phyloP scores from a whole-genome alignment of 2,888 invertebrate genomes.

The Subacronicta megacephala region DNA sequence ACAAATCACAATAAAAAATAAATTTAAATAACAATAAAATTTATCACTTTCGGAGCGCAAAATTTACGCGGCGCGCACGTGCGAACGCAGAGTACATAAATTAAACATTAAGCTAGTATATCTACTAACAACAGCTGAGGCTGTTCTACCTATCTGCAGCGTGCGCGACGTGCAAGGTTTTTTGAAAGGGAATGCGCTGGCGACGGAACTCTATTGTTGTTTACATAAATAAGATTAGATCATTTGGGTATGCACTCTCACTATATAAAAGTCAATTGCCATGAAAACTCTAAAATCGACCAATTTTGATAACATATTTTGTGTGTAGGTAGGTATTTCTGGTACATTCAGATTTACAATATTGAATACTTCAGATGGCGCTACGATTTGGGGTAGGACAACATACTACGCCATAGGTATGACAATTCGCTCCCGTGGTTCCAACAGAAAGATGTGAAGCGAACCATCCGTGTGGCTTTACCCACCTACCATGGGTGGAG shows the following conservation, averaged over 20 bases:
- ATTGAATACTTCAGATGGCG: too few relatives aligned
- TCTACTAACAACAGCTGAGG: slow-evolving; percentile 28
- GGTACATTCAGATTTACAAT: too few relatives aligned
- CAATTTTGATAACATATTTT: background rate
- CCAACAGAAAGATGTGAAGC: too few relatives aligned
- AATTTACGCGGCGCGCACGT: slow-evolving; percentile 46
- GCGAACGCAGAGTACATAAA: slow-evolving; percentile 55
- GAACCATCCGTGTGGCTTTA: too few relatives aligned
- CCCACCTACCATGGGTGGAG: too few relatives aligned
- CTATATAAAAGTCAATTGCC: too few relatives aligned
- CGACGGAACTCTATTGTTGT: slow-evolving; percentile 17
- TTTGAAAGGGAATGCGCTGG: slow-evolving; percentile 47
- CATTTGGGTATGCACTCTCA: background rate
- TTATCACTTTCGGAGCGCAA: slow-evolving; percentile 31
- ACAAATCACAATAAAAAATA: slow-evolving; percentile 12
- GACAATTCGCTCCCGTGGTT: too few relatives aligned
- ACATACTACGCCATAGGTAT: too few relatives aligned
- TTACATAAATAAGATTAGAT: slow-evolving; percentile 7
- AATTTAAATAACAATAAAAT: slow-evolving; percentile 8
- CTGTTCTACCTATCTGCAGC: slow-evolving; percentile 18
- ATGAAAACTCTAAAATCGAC: too few relatives aligned
- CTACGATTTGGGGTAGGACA: too few relatives aligned
- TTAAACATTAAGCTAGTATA: slow-evolving; percentile 51
- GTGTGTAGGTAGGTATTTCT: too few relatives aligned
- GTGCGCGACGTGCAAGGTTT: slow-evolving; percentile 40